Conservation (phyloP, 2,113 vertebrate species). For the Daphoenositta chrysoptera region DNA sequence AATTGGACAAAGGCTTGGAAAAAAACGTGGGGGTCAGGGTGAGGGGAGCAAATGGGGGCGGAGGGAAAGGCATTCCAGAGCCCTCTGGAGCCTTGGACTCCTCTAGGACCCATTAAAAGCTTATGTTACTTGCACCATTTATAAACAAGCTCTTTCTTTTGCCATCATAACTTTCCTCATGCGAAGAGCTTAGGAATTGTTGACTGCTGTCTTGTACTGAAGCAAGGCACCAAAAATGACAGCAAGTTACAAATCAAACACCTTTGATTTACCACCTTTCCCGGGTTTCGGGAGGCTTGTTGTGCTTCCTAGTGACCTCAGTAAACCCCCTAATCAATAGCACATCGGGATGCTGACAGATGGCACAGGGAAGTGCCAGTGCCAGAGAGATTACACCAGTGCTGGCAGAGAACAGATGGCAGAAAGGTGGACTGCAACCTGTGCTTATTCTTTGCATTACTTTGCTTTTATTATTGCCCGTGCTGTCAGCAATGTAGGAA, state of each 20-base stretch:
- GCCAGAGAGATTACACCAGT: constrained; percentile 3
- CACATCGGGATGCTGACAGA: neutral
- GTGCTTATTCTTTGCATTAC: neutral
- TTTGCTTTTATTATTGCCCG: neutral
- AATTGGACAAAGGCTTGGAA: constrained; percentile 40
- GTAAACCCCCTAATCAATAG: neutral
- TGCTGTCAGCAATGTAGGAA: neutral
- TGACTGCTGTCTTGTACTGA: constrained; percentile 1
- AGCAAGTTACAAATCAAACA: constrained; percentile 32
- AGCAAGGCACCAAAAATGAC: constrained; percentile 31
- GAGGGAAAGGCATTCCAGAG: constrained; percentile 37
- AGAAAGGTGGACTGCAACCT: neutral
- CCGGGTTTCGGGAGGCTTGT: neutral
- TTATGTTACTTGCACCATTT: constrained; percentile 1
- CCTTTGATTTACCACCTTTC: neutral
- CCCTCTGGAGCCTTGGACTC: constrained; percentile 52
- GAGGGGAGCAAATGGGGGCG: neutral
- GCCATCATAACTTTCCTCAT: neutral
- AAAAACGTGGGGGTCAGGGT: constrained; percentile 21
- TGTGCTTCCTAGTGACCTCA: constrained; percentile 16
- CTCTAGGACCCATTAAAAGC: constrained; percentile 58
- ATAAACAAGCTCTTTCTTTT: constrained; percentile 36
- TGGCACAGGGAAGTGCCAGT: neutral
- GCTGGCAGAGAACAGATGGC: neutral
- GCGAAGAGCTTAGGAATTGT: neutral